phyloP scores from a whole-genome alignment of 2,888 invertebrate genomes.

The Microctonus brassicae region DNA sequence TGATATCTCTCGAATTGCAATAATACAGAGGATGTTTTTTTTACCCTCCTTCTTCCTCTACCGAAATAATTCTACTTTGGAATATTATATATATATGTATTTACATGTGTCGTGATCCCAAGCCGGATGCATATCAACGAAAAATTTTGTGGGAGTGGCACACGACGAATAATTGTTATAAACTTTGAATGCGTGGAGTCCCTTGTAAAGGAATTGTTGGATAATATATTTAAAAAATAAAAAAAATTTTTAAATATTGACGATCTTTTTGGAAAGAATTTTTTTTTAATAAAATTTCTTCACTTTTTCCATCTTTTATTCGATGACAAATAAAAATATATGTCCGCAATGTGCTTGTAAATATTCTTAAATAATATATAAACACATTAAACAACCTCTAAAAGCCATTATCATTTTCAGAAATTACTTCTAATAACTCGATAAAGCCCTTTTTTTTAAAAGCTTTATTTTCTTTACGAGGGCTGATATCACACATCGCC shows the following conservation, averaged over 20 bases:
- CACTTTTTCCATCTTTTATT: too few species aligned
- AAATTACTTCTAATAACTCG: conserved; percentile 35
- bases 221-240: neutral
- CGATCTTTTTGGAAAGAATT: too few species aligned
- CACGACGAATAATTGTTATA: neutral
- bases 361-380: conserved; percentile 11
- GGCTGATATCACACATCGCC: neutral
- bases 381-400: conserved; percentile 19
- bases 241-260: too few species aligned
- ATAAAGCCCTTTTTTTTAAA: conserved; percentile 26
- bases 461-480: conserved; percentile 27
- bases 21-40: conserved; percentile 27
- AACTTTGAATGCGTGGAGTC: neutral
- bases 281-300: too few species aligned
- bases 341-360: conserved; percentile 10
- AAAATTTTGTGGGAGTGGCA: neutral
- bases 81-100: neutral
- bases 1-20: conserved; percentile 35
- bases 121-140: neutral
- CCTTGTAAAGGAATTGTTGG: neutral
- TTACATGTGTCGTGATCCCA: neutral
- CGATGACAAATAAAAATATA: too few species aligned
- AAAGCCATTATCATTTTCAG: conserved; percentile 30
- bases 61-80: neutral
- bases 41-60: neutral